These are phyloP conservation scores for Gasteruption jaculator DNA, from an alignment of 2,888 invertebrate species.

Conservation along the genomic window DNA sequence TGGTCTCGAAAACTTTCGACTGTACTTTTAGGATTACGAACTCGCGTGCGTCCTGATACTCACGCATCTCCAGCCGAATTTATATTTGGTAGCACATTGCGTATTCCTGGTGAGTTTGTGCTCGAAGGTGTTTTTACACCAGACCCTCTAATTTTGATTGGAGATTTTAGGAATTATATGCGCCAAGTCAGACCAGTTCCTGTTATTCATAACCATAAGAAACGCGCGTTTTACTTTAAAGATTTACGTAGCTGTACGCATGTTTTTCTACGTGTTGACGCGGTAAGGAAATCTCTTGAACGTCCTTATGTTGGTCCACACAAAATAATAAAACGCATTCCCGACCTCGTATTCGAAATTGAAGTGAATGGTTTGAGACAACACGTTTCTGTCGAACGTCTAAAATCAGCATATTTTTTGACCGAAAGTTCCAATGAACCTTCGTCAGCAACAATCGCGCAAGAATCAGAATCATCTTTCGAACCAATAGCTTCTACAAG, in stretches of 20 bases:
- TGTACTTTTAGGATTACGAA: too few species aligned
- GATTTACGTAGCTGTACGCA: conserved; percentile 12
- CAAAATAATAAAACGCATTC: conserved; percentile 12
- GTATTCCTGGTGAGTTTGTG: conserved; percentile 21
- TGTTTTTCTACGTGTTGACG: conserved; percentile 11
- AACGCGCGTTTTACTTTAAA: conserved; percentile 11
- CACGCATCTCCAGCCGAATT: conserved; percentile 22
- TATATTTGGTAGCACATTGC: conserved; percentile 22
- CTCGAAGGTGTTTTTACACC: neutral
- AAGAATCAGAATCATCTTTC: too few species aligned
- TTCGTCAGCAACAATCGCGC: too few species aligned
- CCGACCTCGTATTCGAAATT: conserved; percentile 10
- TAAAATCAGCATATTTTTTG: too few species aligned
- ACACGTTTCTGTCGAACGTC: too few species aligned
- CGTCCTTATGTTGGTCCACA: conserved; percentile 14
- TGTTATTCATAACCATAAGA: conserved; percentile 12
- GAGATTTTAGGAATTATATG: conserved; percentile 8
- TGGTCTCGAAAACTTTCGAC: conserved; percentile 24
- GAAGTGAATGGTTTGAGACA: neutral
- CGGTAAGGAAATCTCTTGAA: conserved; percentile 9
- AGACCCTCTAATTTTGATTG: conserved; percentile 3
- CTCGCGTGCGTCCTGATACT: conserved; percentile 24
- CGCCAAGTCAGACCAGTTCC: conserved; percentile 12
- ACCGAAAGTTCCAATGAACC: too few species aligned
- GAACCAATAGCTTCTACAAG: too few species aligned